These are phyloP conservation scores for Oscheius sp. DNA, from an alignment of 2,888 invertebrate genomes.

Conservation along the genomic window DNA sequence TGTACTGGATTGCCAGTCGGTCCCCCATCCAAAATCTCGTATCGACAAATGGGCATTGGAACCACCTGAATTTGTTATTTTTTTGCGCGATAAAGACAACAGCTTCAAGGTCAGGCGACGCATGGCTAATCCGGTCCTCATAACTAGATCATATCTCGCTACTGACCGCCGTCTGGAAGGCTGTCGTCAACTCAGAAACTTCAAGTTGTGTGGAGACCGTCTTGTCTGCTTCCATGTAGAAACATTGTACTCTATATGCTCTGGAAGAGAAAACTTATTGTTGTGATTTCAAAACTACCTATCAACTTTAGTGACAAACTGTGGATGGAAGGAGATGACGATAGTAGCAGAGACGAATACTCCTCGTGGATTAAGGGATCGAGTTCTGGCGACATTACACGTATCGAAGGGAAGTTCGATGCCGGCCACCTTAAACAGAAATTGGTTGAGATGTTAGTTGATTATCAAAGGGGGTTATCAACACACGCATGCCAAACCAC, in stretches of 20 bases:
- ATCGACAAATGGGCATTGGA: slow-evolving; percentile 65
- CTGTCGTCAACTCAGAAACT: slow-evolving; percentile 64
- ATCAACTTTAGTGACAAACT: slow-evolving; percentile 60
- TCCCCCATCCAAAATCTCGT: slow-evolving; percentile 66
- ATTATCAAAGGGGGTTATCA: background rate
- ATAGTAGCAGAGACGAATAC: slow-evolving; percentile 65
- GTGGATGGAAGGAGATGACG: slow-evolving; percentile 67
- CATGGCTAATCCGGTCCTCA: slow-evolving; percentile 19
- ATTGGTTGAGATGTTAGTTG: background rate
- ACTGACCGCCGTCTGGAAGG: slow-evolving; percentile 63
- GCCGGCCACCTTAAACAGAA: slow-evolving; percentile 56
- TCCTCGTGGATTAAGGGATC: slow-evolving; percentile 65
- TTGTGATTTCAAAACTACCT: slow-evolving; percentile 10
- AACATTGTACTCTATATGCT: slow-evolving; percentile 65
- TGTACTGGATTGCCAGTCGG: slow-evolving; percentile 62
- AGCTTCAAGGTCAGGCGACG: background rate
- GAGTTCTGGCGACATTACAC: slow-evolving; percentile 63
- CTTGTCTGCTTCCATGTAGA: slow-evolving; percentile 69
- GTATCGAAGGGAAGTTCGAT: slow-evolving; percentile 65
- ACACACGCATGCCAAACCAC: background rate
- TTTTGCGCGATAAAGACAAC: background rate
- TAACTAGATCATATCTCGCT: slow-evolving; percentile 14
- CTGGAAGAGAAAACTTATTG: slow-evolving; percentile 26
- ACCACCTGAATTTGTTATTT: slow-evolving; percentile 47
- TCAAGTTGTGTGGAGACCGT: slow-evolving; percentile 61